Evolutionary conservation across 2,888 invertebrate species (phyloP), one percentile per base, ranked within the genome.

Genomic region (Rotaria macrura): DNA sequence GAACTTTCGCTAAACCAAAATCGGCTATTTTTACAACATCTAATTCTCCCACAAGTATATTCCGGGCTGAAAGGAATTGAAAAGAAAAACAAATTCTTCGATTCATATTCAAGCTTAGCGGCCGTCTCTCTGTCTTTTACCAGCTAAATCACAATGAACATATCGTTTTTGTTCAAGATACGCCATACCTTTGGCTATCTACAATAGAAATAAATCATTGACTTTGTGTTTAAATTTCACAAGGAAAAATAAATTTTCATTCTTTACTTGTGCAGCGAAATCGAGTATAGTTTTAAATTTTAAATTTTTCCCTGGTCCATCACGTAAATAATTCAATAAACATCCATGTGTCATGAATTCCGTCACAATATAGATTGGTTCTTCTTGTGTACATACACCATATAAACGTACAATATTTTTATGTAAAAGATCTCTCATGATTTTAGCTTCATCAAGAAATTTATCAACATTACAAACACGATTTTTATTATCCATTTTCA

Each of bases 381-480:
- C 93, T 0, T 96, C 84, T 25, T 84, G 72, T 57, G 86, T 95
- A 90, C 97, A 97, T 23, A 97, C 96, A 0, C 96, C 97, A 91
- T 96, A 97, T 49, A 97, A 92, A 7, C 95, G 95, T n/a, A 97
- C 96, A 79, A 97, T 93, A 87, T 96, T 94, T 91, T 96, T 95
- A 92, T 99, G 99, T 85, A 96, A 93, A 92, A 97, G 96, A 91
- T 96, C 95, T 90, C 99, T 99, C 99, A 99, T 99, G 88, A 99
- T 97, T 88, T 95, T 94, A 10, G 98, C 98, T 91, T 99, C 99
- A 91, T 97, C 95, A 4, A 99, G 93, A 93, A 99, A 99, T 89
- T 95, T 95, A 92, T 97, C 52, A 9, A 49, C 54, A 54, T 47
- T 49, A 47, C 40, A 54, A 5, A 38, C 3, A 52, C 84, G 84